Conservation (phyloP, 2,113 vertebrate species). For the Psilopogon haemacephalus region DNA sequence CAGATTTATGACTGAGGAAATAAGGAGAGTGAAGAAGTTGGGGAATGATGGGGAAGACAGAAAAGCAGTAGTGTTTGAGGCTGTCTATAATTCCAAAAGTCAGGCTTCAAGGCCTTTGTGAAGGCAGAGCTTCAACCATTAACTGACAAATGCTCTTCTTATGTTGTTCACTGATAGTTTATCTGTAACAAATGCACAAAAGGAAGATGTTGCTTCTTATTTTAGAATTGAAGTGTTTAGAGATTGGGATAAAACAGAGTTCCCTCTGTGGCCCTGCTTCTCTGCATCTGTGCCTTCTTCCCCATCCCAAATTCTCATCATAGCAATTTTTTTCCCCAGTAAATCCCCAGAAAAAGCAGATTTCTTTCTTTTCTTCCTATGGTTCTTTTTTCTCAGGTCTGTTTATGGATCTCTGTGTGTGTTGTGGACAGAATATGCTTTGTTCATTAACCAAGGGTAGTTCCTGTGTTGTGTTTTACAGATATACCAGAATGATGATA, state of each 20-base stretch:
- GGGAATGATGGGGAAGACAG: background rate
- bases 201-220: background rate
- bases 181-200: background rate
- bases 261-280: background rate
- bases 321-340: background rate
- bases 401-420: background rate
- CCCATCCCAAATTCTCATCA: background rate
- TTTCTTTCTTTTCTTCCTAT: background rate
- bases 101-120: background rate
- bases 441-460: background rate
- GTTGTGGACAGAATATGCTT: background rate
- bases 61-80: background rate
- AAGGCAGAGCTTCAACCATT: background rate
- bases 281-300: background rate
- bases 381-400: background rate
- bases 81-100: background rate
- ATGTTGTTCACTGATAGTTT: background rate
- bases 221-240: background rate
- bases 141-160: background rate
- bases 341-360: background rate
- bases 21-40: background rate
- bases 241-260: background rate
- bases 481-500: background rate
- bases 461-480: constrained; percentile 26
- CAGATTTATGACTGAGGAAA: background rate